Conservation (phyloP, 2,113 vertebrate genomes). For the Collichthys lucidus region DNA sequence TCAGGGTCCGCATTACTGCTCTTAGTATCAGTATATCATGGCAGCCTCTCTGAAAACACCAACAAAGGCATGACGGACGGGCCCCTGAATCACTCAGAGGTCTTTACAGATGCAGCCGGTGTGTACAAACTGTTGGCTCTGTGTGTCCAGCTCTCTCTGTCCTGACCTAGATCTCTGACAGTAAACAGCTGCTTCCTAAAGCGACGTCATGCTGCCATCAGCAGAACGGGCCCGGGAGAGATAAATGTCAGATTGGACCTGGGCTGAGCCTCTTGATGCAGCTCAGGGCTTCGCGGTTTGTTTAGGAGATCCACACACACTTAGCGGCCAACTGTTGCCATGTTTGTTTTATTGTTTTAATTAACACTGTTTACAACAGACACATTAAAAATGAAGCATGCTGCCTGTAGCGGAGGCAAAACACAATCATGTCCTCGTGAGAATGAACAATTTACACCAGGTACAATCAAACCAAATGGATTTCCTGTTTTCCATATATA, state of each 20-base stretch:
- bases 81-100: background rate
- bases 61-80: too few relatives aligned
- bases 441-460: background rate
- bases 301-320: slow-evolving; percentile 76
- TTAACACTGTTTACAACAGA: slow-evolving; percentile 28
- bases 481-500: background rate
- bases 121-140: slow-evolving; percentile 26
- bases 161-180: slow-evolving; percentile 89
- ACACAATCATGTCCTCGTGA: background rate
- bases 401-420: background rate
- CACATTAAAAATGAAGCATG: background rate
- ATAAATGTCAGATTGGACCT: slow-evolving; percentile 88
- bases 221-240: slow-evolving; percentile 82
- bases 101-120: slow-evolving; percentile 5
- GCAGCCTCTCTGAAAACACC: too few relatives aligned
- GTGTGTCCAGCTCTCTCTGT: slow-evolving; percentile 40
- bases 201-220: slow-evolving; percentile 79
- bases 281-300: slow-evolving; percentile 74
- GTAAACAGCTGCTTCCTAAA: slow-evolving; percentile 84
- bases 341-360: slow-evolving; percentile 18
- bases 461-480: too few relatives aligned
- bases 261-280: slow-evolving; percentile 77
- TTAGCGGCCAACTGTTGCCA: slow-evolving; percentile 64
- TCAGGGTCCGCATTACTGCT: too few relatives aligned
- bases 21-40: too few relatives aligned